Evolutionary conservation across 1,140 invertebrate species (phyloP), one percentile per base, ranked within the genome.

Genomic region (Macrotrachela quadricornifera): DNA sequence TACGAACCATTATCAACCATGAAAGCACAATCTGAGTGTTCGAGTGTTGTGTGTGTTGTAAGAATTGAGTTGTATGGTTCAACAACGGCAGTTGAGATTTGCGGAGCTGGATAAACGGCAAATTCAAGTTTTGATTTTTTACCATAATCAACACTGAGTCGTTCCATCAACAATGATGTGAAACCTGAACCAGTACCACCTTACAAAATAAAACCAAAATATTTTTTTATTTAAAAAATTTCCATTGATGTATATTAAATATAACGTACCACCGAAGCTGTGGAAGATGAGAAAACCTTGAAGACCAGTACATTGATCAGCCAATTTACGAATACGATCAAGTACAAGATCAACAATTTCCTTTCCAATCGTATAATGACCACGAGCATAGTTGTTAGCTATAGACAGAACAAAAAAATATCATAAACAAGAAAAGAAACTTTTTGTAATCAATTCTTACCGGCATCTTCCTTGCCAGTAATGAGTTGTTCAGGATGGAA

Each of bases 141-240:
- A 11, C 60, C 53, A 56, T 58, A 56, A 59, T 87, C 83, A 8
- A 85, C 82, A 17, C 80, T 82, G 14, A 87, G 74, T 55, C 82
- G 73, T 71, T 87, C 84, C 84, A 88, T 87, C 48, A 87, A 72
- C 48, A 87, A 71, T 0, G 83, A 85, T 4, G 82, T 83, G 68
- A 87, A 87, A 10, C 83, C 83, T 36, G 81, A 84, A 12, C 83
- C 83, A 56, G 84, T 86, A 43, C 83, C 83, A 43, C 21, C 21
- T 30, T 30, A 8, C 21, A 30, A 30, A 30, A 30, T 30, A 30
- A 8, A 30, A 30, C 21, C 21, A 30, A n/a, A n/a, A n/a, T n/a
- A n/a, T n/a, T n/a, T n/a, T n/a, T n/a, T n/a, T n/a, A n/a, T 30
- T 30, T 4, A 30, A 30, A 30, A 2, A 8, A 30, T 30, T 30